Percentiles rank a stretch among this genome's conserved stretches.
Conservation (phyloP, 2,888 invertebrate species). For the Pristionchus maxplancki region DNA sequence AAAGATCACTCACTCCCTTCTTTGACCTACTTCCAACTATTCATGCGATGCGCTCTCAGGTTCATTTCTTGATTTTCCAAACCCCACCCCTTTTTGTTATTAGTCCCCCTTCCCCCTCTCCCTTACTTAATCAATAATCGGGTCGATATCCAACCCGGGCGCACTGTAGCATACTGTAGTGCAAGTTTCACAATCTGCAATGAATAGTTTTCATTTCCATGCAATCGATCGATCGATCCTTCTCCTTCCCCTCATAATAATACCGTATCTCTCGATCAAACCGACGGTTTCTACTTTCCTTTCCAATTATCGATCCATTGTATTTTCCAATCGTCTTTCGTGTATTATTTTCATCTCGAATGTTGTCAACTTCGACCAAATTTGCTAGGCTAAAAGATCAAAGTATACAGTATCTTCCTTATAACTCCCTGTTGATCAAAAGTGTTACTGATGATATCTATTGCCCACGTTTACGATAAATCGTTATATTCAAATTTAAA, state of each 20-base stretch:
- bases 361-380: constrained; percentile 21
- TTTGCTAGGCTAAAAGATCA: constrained; percentile 42
- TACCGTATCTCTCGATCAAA: constrained; percentile 19
- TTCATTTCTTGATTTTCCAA: not conserved
- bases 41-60: constrained; percentile 8
- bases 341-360: constrained; percentile 38
- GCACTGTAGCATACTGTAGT: constrained; percentile 21
- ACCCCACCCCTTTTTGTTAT: not conserved
- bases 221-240: constrained; percentile 11
- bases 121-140: not conserved
- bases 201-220: constrained; percentile 10
- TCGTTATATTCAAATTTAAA: not conserved
- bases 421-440: constrained; percentile 28
- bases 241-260: not conserved
- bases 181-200: constrained; percentile 15
- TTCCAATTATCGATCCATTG: constrained; percentile 34
- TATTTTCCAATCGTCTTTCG: constrained; percentile 39
- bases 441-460: constrained; percentile 5
- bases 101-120: not conserved
- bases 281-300: not conserved
- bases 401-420: not conserved
- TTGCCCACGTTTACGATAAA: not conserved
- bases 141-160: constrained; percentile 15
- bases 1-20: constrained; percentile 10
- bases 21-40: not conserved